phyloP scores from a whole-genome alignment of 2,888 invertebrate genomes.

The Eucera pruinosa region DNA sequence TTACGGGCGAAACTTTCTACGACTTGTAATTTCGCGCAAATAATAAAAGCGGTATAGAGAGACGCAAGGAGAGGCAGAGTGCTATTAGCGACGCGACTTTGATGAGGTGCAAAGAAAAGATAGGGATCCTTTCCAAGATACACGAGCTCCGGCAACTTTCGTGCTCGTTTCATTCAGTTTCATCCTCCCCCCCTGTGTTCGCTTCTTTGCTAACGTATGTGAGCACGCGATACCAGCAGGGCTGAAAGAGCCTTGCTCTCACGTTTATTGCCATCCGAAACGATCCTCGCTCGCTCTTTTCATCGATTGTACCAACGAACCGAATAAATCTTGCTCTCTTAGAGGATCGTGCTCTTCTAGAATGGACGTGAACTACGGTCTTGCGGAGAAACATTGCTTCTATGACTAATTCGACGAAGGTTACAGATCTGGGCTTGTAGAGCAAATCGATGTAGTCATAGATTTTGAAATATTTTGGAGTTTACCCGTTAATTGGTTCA shows the following conservation, averaged over 20 bases:
- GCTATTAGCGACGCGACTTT: constrained; percentile 16
- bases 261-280: constrained; percentile 62
- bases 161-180: constrained; percentile 48
- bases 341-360: constrained; percentile 1
- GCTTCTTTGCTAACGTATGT: constrained; percentile 32
- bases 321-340: constrained; percentile 61
- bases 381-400: constrained; percentile 6
- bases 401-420: constrained; percentile 43
- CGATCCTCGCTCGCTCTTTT: constrained; percentile 49
- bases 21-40: constrained; percentile 18
- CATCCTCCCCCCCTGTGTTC: too few species aligned
- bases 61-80: too few species aligned
- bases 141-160: constrained; percentile 50
- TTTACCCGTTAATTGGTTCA: too few species aligned
- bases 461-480: too few species aligned
- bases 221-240: constrained; percentile 48
- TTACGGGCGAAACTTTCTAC: constrained; percentile 10
- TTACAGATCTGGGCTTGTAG: constrained; percentile 41
- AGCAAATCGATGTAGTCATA: too few species aligned
- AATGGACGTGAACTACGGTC: constrained; percentile 32
- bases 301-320: constrained; percentile 52
- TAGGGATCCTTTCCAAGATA: constrained; percentile 34
- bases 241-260: constrained; percentile 42
- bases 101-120: too few species aligned
- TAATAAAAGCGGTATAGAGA: constrained; percentile 16